phyloP scores from a whole-genome alignment of 2,888 invertebrate genomes.

The Tipula confusa region DNA sequence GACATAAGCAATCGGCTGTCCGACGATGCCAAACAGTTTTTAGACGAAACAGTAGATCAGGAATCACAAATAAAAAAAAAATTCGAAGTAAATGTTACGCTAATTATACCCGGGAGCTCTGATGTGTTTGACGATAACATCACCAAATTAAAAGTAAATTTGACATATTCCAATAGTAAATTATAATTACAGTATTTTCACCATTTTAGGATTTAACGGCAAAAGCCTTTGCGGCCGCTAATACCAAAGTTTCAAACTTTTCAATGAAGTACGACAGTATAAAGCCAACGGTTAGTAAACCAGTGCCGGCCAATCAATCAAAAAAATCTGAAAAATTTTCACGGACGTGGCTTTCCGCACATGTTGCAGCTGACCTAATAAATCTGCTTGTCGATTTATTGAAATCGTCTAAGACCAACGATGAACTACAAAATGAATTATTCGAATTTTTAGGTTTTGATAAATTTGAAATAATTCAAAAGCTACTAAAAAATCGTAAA shows the following conservation, averaged over 20 bases:
- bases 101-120: background rate
- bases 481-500: slow-evolving; percentile 60
- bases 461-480: slow-evolving; percentile 68
- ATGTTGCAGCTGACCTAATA: slow-evolving; percentile 57
- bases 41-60: slow-evolving; percentile 46
- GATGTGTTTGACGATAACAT: background rate
- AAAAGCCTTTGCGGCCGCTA: slow-evolving; percentile 37
- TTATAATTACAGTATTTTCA: background rate
- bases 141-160: background rate
- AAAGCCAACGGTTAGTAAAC: slow-evolving; percentile 27
- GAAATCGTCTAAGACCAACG: slow-evolving; percentile 58
- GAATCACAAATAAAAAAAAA: background rate
- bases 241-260: slow-evolving; percentile 39
- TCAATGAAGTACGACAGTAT: slow-evolving; percentile 41
- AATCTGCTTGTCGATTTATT: slow-evolving; percentile 58
- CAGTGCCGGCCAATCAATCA: background rate
- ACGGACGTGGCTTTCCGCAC: slow-evolving; percentile 55
- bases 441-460: slow-evolving; percentile 89
- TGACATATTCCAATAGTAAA: background rate
- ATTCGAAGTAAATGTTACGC: slow-evolving; percentile 16
- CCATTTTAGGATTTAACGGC: slow-evolving; percentile 38
- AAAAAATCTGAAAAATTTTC: slow-evolving; percentile 47
- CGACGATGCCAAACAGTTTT: slow-evolving; percentile 52
- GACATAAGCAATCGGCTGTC: slow-evolving; percentile 51
- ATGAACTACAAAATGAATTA: slow-evolving; percentile 74